Base-by-base conservation (phyloP, 2,888 invertebrate species). In the Falcaria lacertinaria region DNA sequence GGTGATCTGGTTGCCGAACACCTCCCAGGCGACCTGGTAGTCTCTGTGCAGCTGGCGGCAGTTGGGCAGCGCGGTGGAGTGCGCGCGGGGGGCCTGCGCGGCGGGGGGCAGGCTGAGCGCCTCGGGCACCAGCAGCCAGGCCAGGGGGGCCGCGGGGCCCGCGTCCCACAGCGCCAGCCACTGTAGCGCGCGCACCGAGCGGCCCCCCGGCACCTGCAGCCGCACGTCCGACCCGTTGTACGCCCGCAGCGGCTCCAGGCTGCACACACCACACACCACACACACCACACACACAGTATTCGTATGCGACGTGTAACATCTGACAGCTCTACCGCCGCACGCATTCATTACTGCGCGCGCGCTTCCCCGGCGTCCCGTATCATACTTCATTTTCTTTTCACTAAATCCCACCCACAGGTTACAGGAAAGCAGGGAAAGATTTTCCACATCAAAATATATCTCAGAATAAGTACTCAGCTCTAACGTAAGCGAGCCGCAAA, bases 1-100 rank as follows among this genome's bases (percentile, higher is more conserved):
- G 6, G 97, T 97, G 52, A 97, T 92, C 74, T 94, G 94, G 15
- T 94, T 95, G 0, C 97, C 97, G 78, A 97, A 97, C 17, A 97
- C 93, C 75, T 97, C 97, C 97, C 97, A 97, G 7, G 95, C 93
- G 1, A 96, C 91, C 87, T 96, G 96, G 53, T 93, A 89, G 72
- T 95, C 92, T 73, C 94, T 94, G 80, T 97, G 97, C 42, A 97
- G 90, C 78, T 97, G 97, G 38, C 93, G 82, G 71, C 97, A 97
- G 76, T 96, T 94, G 37, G 97, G 96, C 47, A 97, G 75, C 38
- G 92, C 83, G 48, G 93, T 91, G 63, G 93, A 91, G 56, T 8
- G 8, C 15, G 2, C 22, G 8, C 74, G 84, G 49, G 54, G 47
- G 41, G 39, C 43, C 6, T 33, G 89, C 48, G 94, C 80, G n/a